These are phyloP conservation scores for Stegophylla sp. DNA, from an alignment of 2,888 invertebrate genomes.

Conservation along the genomic window DNA sequence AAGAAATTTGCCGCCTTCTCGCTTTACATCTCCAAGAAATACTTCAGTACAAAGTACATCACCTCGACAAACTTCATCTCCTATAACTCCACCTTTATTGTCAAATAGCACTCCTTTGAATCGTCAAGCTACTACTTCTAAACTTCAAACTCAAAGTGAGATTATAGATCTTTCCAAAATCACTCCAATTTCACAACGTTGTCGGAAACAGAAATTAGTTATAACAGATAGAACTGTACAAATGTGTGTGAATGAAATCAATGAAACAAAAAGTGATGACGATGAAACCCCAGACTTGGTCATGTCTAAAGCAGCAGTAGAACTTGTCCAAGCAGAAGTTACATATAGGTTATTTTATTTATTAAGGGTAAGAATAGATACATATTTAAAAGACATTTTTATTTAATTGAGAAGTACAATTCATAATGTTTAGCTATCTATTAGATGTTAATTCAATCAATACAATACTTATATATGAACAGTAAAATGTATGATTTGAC, in stretches of 20 bases:
- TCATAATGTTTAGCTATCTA: neutral
- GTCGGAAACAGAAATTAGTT: conserved; percentile 10
- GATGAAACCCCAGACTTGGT: neutral
- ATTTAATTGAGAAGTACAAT: neutral
- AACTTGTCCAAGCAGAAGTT: conserved; percentile 8
- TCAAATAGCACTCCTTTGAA: neutral
- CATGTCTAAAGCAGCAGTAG: neutral
- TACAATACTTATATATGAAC: too few species aligned
- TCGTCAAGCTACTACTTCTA: neutral
- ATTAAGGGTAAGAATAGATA: conserved; percentile 36
- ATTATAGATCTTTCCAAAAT: conserved; percentile 24
- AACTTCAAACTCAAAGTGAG: conserved; percentile 15
- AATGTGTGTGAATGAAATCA: conserved; percentile 41
- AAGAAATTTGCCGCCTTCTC: conserved; percentile 14
- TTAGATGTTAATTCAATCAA: too few species aligned
- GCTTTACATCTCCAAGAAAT: neutral
- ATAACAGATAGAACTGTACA: conserved; percentile 21
- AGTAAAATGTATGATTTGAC: too few species aligned
- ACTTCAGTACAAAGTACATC: neutral
- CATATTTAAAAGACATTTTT: neutral
- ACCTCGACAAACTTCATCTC: neutral
- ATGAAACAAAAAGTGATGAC: neutral
- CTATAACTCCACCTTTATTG: neutral
- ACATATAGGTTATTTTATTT: conserved; percentile 47
- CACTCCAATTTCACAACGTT: conserved; percentile 2